A percentile compares a stretch with the other conserved stretches of the same genome.
Evolutionary conservation across 1,140 invertebrate species (phyloP).

Genomic region (Micrasema minimum): DNA sequence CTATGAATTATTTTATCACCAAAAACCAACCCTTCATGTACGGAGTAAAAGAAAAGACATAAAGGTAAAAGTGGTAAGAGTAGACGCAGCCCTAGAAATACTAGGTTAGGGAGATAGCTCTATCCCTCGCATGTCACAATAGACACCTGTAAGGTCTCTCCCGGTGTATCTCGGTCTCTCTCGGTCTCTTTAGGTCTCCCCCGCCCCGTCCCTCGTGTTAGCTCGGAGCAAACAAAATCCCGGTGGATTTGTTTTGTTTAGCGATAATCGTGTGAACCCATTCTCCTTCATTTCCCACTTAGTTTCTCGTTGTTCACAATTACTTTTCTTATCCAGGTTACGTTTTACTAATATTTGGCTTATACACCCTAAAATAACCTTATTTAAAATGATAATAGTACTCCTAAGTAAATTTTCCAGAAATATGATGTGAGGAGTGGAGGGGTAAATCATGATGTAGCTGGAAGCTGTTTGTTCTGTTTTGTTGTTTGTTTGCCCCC

Average conservation of each 20-base stretch:
- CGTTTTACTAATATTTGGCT: too few species aligned
- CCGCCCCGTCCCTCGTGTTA: too few species aligned
- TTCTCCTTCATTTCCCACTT: constrained; percentile 22
- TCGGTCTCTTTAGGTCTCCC: constrained; percentile 5
- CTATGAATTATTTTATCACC: too few species aligned
- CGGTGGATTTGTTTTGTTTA: constrained; percentile 32
- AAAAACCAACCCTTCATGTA: too few species aligned
- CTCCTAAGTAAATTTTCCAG: too few species aligned
- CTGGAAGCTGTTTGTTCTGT: constrained; percentile 29
- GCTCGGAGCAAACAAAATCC: constrained; percentile 26
- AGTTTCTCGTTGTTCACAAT: neutral
- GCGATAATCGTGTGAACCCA: constrained; percentile 34
- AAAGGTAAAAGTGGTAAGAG: too few species aligned
- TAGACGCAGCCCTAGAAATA: too few species aligned
- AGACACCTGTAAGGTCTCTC: constrained; percentile 38
- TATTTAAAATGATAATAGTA: too few species aligned
- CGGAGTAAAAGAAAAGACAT: too few species aligned
- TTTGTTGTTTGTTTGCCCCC: constrained; percentile 31
- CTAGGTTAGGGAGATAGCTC: neutral
- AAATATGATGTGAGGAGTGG: too few species aligned
- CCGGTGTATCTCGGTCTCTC: too few species aligned
- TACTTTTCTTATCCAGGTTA: neutral
- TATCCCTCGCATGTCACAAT: constrained; percentile 18
- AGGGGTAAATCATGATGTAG: constrained; percentile 29
- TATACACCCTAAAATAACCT: too few species aligned